These are phyloP conservation scores for Eutolmus rufibarbis DNA, from an alignment of 2,888 invertebrate genomes.

Conservation along the genomic window DNA sequence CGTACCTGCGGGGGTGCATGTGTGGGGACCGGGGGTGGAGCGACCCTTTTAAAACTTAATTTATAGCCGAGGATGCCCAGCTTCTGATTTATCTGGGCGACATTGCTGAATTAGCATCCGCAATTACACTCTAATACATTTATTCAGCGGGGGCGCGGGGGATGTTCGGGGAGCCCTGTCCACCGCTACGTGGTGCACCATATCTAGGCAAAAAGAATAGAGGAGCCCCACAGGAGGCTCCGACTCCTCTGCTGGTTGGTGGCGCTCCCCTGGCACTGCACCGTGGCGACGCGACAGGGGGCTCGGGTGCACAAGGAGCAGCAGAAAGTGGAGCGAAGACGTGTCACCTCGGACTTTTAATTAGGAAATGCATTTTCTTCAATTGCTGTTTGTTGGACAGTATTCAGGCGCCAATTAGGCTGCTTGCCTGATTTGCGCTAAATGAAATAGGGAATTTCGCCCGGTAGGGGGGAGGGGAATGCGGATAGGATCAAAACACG, in stretches of 20 bases:
- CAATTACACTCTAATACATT: conserved; percentile 51
- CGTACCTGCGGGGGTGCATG: background rate
- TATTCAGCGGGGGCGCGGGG: conserved; percentile 44
- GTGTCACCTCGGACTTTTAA: conserved; percentile 44
- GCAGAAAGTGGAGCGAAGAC: conserved; percentile 29
- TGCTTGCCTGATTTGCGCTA: conserved; percentile 30
- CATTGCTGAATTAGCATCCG: conserved; percentile 50
- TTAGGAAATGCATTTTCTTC: conserved; percentile 47
- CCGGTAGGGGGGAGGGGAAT: background rate
- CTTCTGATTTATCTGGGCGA: conserved; percentile 49
- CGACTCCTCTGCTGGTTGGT: background rate
- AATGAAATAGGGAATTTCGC: conserved; percentile 16
- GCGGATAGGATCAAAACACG: background rate
- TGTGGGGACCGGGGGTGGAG: conserved; percentile 6
- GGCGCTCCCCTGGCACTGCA: background rate
- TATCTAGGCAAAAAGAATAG: background rate
- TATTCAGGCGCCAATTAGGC: conserved; percentile 41
- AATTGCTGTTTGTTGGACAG: conserved; percentile 41
- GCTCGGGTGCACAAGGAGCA: background rate
- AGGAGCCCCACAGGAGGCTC: background rate
- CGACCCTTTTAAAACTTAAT: conserved; percentile 49
- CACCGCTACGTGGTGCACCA: background rate
- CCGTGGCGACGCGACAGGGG: background rate
- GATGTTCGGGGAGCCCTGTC: background rate
- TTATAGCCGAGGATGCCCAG: conserved; percentile 49